Evolutionary conservation across 2,888 invertebrate species (phyloP), one percentile per base, ranked within the genome.

Genomic region (Meganola albula): DNA sequence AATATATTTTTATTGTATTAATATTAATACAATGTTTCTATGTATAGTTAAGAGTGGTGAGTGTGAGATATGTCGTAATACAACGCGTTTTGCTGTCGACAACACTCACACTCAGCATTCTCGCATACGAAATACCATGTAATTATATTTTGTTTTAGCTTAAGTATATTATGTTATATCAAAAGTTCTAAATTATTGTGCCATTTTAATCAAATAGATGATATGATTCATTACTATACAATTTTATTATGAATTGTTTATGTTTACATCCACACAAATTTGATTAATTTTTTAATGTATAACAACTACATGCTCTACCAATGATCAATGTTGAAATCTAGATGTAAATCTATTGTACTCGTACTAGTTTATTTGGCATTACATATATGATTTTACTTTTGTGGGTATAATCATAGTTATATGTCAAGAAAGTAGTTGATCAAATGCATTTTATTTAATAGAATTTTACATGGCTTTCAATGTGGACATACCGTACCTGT

Each of bases 181-280:
- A 49, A 45, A 58, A 58, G 48, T 52, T 66, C 59, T 65, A 68
- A 68, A 71, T 62, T 69, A 60, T 65, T 63, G 76, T 77, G 76
- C 76, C 76, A 76, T 76, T 69, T 48, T 44, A 48, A 57, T 48
- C 51, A 64, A 64, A 60, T 59, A 66, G 50, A 53, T 52, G 44
- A 38, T 51, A 37, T 39, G 40, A 34, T 31, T 33, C 27, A 42
- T 40, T 10, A 36, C 18, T 39, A 20, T 37, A 35, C 27, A 41
- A 31, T 21, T 20, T 38, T 12, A 40, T 38, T 21, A 24, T 9
- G 2, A 24, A 31, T 31, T 27, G 37, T 33, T 44, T 47, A 40
- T 39, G 38, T 33, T 31, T 44, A 34, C 36, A 21, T 40, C 24
- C 31, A 37, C 27, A 26, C 2, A 27, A 22, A 34, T 4, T 5